Base-by-base conservation (phyloP, 2,888 invertebrate species). In the Drosophila neoperkinsi region DNA sequence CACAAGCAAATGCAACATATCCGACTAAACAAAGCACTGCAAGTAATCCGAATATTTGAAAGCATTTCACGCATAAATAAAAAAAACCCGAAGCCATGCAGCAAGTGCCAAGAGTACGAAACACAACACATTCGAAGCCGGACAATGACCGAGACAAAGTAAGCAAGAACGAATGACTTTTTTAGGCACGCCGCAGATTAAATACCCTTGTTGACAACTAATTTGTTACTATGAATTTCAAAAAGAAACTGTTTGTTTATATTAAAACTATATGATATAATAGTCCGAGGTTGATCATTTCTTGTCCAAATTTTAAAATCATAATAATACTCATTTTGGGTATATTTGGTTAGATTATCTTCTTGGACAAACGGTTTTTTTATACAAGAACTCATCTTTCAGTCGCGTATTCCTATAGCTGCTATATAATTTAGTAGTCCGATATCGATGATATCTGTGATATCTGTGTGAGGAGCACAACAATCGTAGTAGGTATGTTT, bases 41-140 rank as follows among this genome's bases (percentile, higher is more conserved):
- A 72, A 71, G 86, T 79, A 74, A 46, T 77, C 65, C 59, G 49
- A 72, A 80, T 65, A 80, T 87, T 81, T 74, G 61, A 74, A 77
- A 81, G 84, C 84, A 84, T 81, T 84, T 73, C 69, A 77, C 72
- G 84, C 88, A 81, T 89, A 89, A 84, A 84, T 86, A 84, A 89
- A 86, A 74, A 74, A 74, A 62, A 70, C 78, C 87, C 70, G 43
- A 63, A 63, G 69, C 88, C 51, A 60, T 80, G 67, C 63, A 63
- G 74, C 79, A 66, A 56, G 56, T 71, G 79, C 69, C 85, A 87
- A 77, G 61, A 52, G 60, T 52, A 60, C 57, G 61, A 64, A 64
- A 43, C 51, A 43, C 67, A 77, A 77, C 63, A 65, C 59, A 46
- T 62, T 58, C 78, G 36, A 70, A 63, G 69, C 55, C 67, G 79